Percentiles rank a stretch among this genome's conserved stretches.
Conservation (phyloP, 2,888 invertebrate genomes). For the Alsophila aescularia region DNA sequence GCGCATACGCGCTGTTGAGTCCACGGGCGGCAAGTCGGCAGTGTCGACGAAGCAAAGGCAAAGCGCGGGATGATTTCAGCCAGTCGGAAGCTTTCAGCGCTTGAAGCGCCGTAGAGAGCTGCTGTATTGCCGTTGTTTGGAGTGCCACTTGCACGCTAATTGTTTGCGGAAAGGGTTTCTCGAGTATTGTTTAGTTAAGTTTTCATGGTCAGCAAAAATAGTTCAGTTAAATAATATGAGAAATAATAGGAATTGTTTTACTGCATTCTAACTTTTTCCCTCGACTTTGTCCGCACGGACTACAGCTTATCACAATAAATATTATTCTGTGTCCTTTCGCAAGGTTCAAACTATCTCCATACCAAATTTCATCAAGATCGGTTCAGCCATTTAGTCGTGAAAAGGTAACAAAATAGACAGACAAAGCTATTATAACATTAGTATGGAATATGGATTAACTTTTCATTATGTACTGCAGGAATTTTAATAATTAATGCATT, state of each 20-base stretch:
- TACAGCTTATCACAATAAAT: no score
- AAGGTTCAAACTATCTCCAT: no score
- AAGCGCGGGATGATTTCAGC: conserved; percentile 69
- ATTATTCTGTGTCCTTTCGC: no score
- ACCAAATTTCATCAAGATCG: no score
- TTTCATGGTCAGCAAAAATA: conserved; percentile 65
- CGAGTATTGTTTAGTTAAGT: conserved; percentile 74
- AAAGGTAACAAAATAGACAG: no score
- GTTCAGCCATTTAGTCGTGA: no score
- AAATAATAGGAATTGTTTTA: no score
- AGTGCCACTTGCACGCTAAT: conserved; percentile 79
- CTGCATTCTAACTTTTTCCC: neutral
- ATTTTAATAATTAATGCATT: no score
- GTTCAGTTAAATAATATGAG: conserved; percentile 3
- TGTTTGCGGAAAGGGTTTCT: conserved; percentile 83
- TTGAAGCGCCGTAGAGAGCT: conserved; percentile 55
- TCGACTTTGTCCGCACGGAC: no score
- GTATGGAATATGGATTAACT: no score
- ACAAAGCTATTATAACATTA: no score
- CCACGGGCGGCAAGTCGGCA: conserved; percentile 48
- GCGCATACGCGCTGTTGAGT: conserved; percentile 57
- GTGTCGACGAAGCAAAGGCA: conserved; percentile 64
- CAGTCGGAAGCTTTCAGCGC: conserved; percentile 66
- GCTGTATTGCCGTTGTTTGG: conserved; percentile 76
- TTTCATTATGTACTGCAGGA: no score